These are phyloP conservation scores for Cephus pygmeus DNA, from an alignment of 2,888 invertebrate species.

Conservation along the genomic window DNA sequence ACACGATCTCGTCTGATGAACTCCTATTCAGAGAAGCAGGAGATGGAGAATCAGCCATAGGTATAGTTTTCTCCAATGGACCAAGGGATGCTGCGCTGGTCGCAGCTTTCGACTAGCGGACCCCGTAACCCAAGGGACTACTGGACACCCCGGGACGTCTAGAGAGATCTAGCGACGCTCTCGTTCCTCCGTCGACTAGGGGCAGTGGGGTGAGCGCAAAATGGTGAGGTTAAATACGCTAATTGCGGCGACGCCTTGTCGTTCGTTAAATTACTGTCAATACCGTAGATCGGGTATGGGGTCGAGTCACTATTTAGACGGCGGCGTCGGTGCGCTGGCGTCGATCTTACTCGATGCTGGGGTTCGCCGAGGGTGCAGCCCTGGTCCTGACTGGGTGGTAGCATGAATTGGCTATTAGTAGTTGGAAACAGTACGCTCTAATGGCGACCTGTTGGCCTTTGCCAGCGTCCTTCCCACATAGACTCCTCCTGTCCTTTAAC, in stretches of 20 bases:
- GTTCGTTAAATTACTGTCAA: constrained; percentile 6
- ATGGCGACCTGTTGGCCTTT: constrained; percentile 66
- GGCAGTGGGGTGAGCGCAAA: not conserved
- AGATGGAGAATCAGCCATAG: constrained; percentile 2
- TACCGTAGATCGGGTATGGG: not conserved
- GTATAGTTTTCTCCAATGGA: not conserved
- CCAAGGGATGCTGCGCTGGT: not conserved
- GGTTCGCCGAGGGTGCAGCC: not conserved
- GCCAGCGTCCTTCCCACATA: constrained; percentile 51
- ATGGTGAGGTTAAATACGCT: constrained; percentile 5
- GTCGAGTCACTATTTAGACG: not conserved
- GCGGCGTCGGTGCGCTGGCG: not conserved
- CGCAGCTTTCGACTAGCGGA: not conserved
- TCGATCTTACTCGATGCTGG: not conserved
- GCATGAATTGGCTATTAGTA: constrained; percentile 69
- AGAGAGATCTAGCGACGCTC: not conserved
- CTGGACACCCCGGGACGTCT: not conserved
- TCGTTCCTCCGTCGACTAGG: not conserved
- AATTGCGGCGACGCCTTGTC: constrained; percentile 7
- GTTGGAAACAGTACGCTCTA: constrained; percentile 65
- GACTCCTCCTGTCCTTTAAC: not conserved
- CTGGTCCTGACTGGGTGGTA: constrained; percentile 47
- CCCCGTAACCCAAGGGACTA: not conserved
- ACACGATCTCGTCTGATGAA: constrained; percentile 40
- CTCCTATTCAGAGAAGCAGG: constrained; percentile 43